phyloP scores from a whole-genome alignment of 2,888 invertebrate species.

The Meghimatium bilineatum region DNA sequence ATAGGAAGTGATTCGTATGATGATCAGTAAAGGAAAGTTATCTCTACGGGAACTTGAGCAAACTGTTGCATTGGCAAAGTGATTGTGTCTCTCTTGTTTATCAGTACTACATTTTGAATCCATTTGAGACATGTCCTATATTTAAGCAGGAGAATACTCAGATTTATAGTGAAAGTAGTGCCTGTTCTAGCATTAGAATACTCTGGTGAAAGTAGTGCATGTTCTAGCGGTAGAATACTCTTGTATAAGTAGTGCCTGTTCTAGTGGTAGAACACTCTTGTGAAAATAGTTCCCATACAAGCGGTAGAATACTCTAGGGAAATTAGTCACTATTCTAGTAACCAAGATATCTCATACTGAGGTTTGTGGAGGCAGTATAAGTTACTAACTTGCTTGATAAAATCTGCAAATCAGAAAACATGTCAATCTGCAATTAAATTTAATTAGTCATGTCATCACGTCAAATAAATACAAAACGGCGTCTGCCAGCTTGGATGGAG shows the following conservation, averaged over 20 bases:
- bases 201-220: too few species aligned
- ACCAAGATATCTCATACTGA: neutral
- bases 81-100: neutral
- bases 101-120: neutral
- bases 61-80: conserved; percentile 35
- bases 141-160: neutral
- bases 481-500: conserved; percentile 48
- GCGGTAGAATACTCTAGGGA: too few species aligned
- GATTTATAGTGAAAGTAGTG: neutral
- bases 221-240: too few species aligned
- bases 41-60: conserved; percentile 66
- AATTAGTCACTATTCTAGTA: neutral
- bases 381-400: too few species aligned
- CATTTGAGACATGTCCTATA: neutral
- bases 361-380: too few species aligned
- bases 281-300: too few species aligned
- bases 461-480: conserved; percentile 21
- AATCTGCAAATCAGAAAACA: too few species aligned
- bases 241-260: too few species aligned
- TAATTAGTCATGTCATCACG: conserved; percentile 10
- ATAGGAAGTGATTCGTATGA: conserved; percentile 70
- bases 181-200: too few species aligned
- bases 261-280: too few species aligned
- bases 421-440: neutral
- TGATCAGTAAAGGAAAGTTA: conserved; percentile 66